Base-by-base conservation (phyloP, 2,888 invertebrate species). In the Syritta pipiens region DNA sequence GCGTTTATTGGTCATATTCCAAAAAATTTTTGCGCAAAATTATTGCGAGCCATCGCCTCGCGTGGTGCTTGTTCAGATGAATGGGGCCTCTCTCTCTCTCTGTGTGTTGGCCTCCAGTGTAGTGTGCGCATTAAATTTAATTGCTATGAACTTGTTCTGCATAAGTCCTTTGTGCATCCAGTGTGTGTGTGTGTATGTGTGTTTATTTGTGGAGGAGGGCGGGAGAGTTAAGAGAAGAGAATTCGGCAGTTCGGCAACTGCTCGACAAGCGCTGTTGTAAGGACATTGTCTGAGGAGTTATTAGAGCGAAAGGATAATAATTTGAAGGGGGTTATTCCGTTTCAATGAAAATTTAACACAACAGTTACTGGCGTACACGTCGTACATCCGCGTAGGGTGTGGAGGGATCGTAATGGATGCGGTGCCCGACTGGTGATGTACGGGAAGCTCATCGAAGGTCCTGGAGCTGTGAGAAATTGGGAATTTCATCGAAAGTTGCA, bases 1-100 rank as follows among this genome's bases (percentile, higher is more conserved):
- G 79, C 79, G 79, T 79, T 79, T 79, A 79, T 79, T 79, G 79
- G 79, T 79, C 48, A 79, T 79, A 79, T 79, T 74, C 79, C 79
- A 79, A 79, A 74, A 79, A 79, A n/a, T n/a, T n/a, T 74, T 48
- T 51, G 60, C 17, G 62, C 60, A 79, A 22, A 79, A 67, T 72
- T 79, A 72, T 79, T 79, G 48, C 40, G 24, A 40, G 53, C 26
- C 32, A 46, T 59, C 37, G 42, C 40, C 51, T 46, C 26, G n/a
- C 26, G 75, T 30, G 42, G 55, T 55, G 60, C 32, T 72, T 42
- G 44, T 74, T 53, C 67, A 79, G 62, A 74, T 79, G 79, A 79
- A 79, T 79, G 55, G 67, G 67, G 30, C 72, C 44, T 67, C n/a
- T n/a, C n/a, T n/a, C n/a, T n/a, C n/a, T n/a, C n/a, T n/a, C n/a